A percentile compares a stretch with the other conserved stretches of the same genome.
phyloP scores from a whole-genome alignment of 2,888 invertebrate species.

The Thymelicus acteon region DNA sequence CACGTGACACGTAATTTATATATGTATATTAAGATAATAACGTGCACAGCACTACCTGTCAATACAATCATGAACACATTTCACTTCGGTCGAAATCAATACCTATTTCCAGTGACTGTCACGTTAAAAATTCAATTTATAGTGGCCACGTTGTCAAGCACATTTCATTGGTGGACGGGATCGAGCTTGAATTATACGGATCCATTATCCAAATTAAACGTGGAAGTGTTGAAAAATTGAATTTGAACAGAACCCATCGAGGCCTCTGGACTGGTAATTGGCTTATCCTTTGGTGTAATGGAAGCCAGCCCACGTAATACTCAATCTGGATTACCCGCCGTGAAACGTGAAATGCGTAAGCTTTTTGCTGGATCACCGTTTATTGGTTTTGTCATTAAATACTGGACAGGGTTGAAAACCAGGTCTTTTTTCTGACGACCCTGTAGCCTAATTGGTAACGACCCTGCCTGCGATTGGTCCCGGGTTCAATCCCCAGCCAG shows the following conservation, averaged over 20 bases:
- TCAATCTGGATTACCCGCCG: slow-evolving; percentile 42
- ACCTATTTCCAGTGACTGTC: slow-evolving; percentile 1
- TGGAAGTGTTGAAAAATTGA: slow-evolving; percentile 53
- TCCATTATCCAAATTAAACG: slow-evolving; percentile 47
- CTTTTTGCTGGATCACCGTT: neutral
- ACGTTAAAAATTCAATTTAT: slow-evolving; percentile 33
- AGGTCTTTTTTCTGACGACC: too few species aligned
- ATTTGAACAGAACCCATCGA: slow-evolving; percentile 50
- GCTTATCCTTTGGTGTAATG: slow-evolving; percentile 52
- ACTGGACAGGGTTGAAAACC: too few species aligned
- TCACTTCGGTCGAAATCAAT: slow-evolving; percentile 15
- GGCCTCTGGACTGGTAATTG: slow-evolving; percentile 48
- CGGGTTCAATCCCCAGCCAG: too few species aligned
- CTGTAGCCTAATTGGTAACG: too few species aligned
- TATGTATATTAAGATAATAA: too few species aligned
- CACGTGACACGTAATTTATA: too few species aligned
- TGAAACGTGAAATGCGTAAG: slow-evolving; percentile 21
- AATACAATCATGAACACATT: slow-evolving; percentile 14
- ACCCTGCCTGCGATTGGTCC: too few species aligned
- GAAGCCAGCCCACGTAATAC: slow-evolving; percentile 45
- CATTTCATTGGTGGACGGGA: slow-evolving; percentile 30
- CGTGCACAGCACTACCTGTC: neutral
- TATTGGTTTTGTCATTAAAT: neutral
- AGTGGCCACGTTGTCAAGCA: slow-evolving; percentile 31
- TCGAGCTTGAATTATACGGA: slow-evolving; percentile 42